Evolutionary conservation across 2,888 invertebrate genomes (phyloP).

Genomic region (Tetropium fuscum): DNA sequence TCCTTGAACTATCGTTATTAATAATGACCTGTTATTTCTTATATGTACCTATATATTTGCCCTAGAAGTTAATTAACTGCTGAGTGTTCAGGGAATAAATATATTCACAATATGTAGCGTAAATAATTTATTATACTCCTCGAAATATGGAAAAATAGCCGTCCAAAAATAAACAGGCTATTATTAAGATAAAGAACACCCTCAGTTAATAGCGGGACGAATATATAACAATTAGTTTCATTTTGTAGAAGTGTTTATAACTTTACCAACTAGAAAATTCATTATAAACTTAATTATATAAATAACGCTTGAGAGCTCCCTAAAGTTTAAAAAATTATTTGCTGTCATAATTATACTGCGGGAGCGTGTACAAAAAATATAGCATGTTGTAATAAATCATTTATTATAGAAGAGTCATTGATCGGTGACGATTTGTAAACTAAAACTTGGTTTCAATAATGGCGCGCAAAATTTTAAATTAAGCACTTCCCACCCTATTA

Average conservation of each 20-base stretch:
- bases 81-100: too few species aligned
- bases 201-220: background rate
- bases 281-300: conserved; percentile 26
- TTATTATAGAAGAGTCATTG: background rate
- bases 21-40: too few species aligned
- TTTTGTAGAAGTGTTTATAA: conserved; percentile 13
- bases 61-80: too few species aligned
- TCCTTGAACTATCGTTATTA: too few species aligned
- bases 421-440: background rate
- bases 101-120: background rate
- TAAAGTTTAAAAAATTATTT: conserved; percentile 15
- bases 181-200: conserved; percentile 18
- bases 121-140: background rate
- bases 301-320: conserved; percentile 21
- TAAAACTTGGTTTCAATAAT: background rate
- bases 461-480: too few species aligned
- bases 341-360: conserved; percentile 7
- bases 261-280: conserved; percentile 20
- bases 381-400: too few species aligned
- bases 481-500: too few species aligned
- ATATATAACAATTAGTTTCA: conserved; percentile 26
- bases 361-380: conserved; percentile 10
- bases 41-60: too few species aligned
- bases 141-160: background rate
- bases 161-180: conserved; percentile 1